phyloP scores from a whole-genome alignment of 1,140 invertebrate genomes.

The Steinernema feltiae region DNA sequence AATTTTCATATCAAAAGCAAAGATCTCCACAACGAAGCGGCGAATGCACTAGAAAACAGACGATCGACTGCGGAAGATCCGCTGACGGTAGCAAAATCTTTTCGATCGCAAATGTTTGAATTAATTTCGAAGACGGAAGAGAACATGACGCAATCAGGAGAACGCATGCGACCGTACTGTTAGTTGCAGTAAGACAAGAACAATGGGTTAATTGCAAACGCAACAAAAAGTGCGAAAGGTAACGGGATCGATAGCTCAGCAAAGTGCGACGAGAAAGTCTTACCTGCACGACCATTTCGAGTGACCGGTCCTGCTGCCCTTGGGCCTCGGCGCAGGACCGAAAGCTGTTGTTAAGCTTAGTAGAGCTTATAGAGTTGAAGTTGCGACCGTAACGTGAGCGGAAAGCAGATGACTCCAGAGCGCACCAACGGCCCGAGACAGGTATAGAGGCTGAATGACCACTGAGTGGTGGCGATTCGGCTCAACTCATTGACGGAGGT shows the following conservation, averaged over 20 bases:
- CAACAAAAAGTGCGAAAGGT: no score
- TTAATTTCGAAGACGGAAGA: no score
- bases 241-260: background rate
- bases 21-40: no score
- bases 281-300: background rate
- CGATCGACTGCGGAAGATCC: no score
- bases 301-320: conserved; percentile 12
- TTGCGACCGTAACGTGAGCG: background rate
- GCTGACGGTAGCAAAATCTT: no score
- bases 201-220: no score
- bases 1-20: no score
- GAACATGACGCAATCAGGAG: no score
- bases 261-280: background rate
- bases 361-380: background rate
- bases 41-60: no score
- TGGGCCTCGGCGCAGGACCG: conserved; percentile 5
- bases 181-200: no score
- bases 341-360: background rate
- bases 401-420: background rate
- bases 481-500: conserved; percentile 11
- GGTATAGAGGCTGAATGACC: background rate
- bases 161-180: no score
- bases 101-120: no score
- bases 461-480: background rate
- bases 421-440: background rate